Percentiles rank a stretch among this genome's conserved stretches.
Evolutionary conservation across 2,888 invertebrate species (phyloP).

Genomic region (Meloe dianella): DNA sequence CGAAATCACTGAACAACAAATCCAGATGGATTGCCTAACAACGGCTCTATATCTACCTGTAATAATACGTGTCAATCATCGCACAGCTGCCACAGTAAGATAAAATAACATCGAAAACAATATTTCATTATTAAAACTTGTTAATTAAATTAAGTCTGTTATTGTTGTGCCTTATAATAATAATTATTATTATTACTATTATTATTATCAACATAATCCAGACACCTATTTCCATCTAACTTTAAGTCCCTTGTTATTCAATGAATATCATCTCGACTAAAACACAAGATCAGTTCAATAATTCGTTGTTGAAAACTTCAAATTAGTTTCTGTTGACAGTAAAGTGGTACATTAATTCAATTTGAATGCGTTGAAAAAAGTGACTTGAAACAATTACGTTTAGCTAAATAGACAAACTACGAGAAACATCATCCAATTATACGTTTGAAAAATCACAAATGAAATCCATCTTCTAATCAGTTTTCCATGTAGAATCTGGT

Average conservation of each 20-base stretch:
- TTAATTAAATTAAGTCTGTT: background rate
- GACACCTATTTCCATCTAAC: background rate
- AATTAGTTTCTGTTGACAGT: background rate
- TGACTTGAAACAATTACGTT: no score
- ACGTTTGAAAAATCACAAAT: background rate
- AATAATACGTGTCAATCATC: background rate
- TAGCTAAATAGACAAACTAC: background rate
- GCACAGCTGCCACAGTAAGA: background rate
- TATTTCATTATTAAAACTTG: background rate
- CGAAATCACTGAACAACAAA: background rate
- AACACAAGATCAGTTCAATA: background rate
- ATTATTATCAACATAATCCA: constrained; percentile 3
- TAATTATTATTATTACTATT: background rate
- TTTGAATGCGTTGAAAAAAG: background rate
- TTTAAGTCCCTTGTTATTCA: background rate
- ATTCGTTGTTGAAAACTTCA: constrained; percentile 5
- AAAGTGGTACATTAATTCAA: background rate
- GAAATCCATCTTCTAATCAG: background rate
- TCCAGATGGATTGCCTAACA: background rate
- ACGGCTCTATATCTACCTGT: background rate
- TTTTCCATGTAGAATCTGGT: background rate
- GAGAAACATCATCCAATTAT: background rate
- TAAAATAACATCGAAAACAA: background rate
- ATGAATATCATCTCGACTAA: background rate
- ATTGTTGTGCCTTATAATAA: background rate